Evolutionary conservation across 2,797 vertebrate species (phyloP), one percentile per base, ranked within the genome.

Genomic region (Harpagifer antarcticus): DNA sequence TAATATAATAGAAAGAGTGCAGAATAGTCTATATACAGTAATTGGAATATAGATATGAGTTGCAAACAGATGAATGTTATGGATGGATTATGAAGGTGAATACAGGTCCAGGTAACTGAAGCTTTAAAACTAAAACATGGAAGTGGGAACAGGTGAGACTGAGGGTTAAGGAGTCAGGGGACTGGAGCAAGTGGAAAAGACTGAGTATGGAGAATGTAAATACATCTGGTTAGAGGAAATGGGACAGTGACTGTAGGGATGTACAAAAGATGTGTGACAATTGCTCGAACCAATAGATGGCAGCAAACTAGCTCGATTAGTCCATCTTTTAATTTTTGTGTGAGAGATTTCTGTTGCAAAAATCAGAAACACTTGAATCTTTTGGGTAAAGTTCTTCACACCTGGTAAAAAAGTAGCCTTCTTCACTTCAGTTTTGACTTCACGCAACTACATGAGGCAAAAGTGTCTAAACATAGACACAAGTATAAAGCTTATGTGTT

Each of bases 251-350:
- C 55, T 56, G 31, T 4, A 33, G 16, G 9, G 54, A 37, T 31
- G 9, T 40, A 37, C 33, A 40, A 2, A 56, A 17, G 16, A 11
- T 17, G 17, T 55, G 31, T 55, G 54, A 19, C 33, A 37, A 16
- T 13, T 56, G 13, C 40, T 45, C 33, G 5, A 7, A 17, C 72
- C 63, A 60, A 47, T 11, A 60, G 42, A 48, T 74, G 56, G 49
- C 49, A 67, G 63, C 49, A 67, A 60, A 74, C 56, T 37, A 45
- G 27, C 42, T 73, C 45, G 19, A 9, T 64, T 37, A 37, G 33
- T 37, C 8, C 33, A 37, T 37, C 8, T 37, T 37, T 37, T 37
- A 37, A 37, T 37, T 37, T 37, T 37, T 7, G 33, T 37, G 7
- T 37, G 6, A 7, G 33, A 9, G 27, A 27, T 27, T 50, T 48